These are phyloP conservation scores for Indri indri DNA, from an alignment of 2,113 vertebrate genomes.

Conservation along the genomic window DNA sequence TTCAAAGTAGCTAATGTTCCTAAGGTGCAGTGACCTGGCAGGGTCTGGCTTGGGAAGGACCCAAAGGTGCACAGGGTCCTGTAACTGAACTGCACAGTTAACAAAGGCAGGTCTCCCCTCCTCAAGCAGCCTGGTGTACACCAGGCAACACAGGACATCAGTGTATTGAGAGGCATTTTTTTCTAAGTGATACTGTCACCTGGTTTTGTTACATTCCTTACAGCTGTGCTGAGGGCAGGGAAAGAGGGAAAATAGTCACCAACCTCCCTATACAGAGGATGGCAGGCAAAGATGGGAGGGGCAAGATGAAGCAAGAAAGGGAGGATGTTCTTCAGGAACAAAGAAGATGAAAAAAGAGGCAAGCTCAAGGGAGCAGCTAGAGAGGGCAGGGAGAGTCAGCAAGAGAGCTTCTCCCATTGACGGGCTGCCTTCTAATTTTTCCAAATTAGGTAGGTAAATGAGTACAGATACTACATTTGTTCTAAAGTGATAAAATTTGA, in stretches of 20 bases:
- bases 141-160: background rate
- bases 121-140: background rate
- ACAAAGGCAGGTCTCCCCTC: background rate
- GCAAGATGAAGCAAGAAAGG: background rate
- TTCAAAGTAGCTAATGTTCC: background rate
- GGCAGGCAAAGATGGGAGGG: background rate
- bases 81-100: too few species aligned
- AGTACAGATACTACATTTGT: background rate
- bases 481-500: background rate
- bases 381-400: background rate
- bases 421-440: background rate
- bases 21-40: background rate
- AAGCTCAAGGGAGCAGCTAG: background rate
- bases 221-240: background rate
- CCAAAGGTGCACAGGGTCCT: accelerated
- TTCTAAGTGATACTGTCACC: background rate
- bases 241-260: background rate
- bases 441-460: background rate
- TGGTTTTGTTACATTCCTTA: background rate
- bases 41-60: background rate
- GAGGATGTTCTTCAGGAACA: background rate
- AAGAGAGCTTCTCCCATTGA: background rate
- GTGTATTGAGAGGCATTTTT: background rate
- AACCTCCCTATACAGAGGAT: background rate
- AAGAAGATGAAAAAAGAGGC: background rate